These are phyloP conservation scores for Parazoanthus swiftii DNA, from an alignment of 92 coral and sea anemone species.

Conservation along the genomic window DNA sequence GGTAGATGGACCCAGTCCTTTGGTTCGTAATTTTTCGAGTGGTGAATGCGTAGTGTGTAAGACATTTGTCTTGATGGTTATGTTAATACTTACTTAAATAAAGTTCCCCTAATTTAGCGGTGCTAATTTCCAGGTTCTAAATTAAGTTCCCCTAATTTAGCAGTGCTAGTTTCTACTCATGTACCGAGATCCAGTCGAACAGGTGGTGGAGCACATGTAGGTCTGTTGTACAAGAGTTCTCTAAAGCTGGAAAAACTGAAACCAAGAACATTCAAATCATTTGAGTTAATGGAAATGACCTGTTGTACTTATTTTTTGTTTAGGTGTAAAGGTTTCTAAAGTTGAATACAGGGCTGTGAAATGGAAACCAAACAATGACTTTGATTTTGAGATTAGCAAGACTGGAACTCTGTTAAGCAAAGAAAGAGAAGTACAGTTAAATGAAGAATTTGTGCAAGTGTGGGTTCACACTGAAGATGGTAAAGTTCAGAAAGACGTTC, in stretches of 20 bases:
- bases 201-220: too few relatives aligned
- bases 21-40: slow-evolving; percentile 1
- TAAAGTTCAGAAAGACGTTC: slow-evolving; percentile 53
- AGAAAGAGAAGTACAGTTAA: slow-evolving; percentile 45
- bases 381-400: slow-evolving; percentile 48
- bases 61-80: too few relatives aligned
- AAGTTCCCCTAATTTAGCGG: too few relatives aligned
- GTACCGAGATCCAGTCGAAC: too few relatives aligned
- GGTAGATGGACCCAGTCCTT: too few relatives aligned
- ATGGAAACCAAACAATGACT: slow-evolving; percentile 46
- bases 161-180: too few relatives aligned
- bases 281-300: not conserved
- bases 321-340: slow-evolving; percentile 43
- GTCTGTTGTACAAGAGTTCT: too few relatives aligned
- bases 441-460: slow-evolving; percentile 65
- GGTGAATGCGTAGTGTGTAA: not conserved
- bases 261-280: too few relatives aligned
- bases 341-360: slow-evolving; percentile 50
- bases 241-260: too few relatives aligned
- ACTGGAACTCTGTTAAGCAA: slow-evolving; percentile 59
- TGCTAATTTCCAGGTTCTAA: too few relatives aligned
- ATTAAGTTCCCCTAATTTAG: too few relatives aligned
- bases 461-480: slow-evolving; percentile 47
- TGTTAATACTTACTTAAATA: too few relatives aligned
- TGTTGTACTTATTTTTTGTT: not conserved